Base-by-base conservation (phyloP, 2,113 vertebrate species). In the Cinclus mexicanus region DNA sequence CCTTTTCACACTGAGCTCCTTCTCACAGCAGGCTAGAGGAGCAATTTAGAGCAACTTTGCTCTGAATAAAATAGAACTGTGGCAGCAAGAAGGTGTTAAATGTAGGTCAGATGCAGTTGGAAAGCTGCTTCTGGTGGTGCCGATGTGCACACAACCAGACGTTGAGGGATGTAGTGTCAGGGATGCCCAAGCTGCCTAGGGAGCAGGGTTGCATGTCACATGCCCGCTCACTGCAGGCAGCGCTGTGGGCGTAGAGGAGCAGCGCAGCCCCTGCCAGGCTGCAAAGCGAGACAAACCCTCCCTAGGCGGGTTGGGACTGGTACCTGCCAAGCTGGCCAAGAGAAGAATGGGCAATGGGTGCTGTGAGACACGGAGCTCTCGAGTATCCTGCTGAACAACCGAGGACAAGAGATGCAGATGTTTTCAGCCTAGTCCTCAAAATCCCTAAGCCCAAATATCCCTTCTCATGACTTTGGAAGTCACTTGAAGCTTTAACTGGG, bases 311-410 rank as follows among this genome's bases (percentile, higher is more conserved):
- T 0, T 50, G 70, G 35, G 49, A 15, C 37, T 5, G 6, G 28
- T 79, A 87, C 13, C 28, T 0, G 0, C 18, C 1, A 1, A 31
- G 59, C 2, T 8, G 4, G 46, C 21, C 0, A 0, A 42, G 59
- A 46, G 50, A 65, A 41, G 28, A 53, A 42, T 16, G 33, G 13
- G 29, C 74, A 52, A 5, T 6, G 10, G 12, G 19, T 67, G 37
- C 60, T 61, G 52, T 0, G 0, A 42, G 52, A 44, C 26, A 49
- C 4, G 17, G 39, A 11, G 31, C 11, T 39, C 31, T 75, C 0
- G 0, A 13, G 37, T 23, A 23, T 20, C 26, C 21, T 12, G 33
- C 67, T 63, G 56, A 4, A 10, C 47, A 63, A 41, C 18, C 0
- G 1, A 63, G 57, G 61, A 19, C 9, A 9, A 50, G 37, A 50